Conservation (phyloP, 2,113 vertebrate genomes). For the Pseudopodoces humilis region DNA sequence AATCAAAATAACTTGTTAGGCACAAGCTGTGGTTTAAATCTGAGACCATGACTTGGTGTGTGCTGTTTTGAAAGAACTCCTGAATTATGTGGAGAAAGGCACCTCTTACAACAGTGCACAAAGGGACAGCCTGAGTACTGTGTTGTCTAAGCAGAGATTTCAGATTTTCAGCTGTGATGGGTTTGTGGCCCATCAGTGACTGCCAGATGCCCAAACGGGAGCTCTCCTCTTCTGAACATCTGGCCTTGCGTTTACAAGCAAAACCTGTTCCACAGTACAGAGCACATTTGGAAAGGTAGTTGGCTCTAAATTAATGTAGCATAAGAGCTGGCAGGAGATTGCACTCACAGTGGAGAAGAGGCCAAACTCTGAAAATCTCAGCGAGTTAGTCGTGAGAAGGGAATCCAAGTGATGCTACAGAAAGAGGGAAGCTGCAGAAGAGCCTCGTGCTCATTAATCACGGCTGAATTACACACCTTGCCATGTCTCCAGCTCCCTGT, state of each 20-base stretch:
- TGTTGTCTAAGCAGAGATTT: neutral
- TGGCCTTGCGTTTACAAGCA: constrained; percentile 11
- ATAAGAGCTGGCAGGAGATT: neutral
- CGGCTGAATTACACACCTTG: constrained; percentile 15
- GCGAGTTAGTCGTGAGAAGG: neutral
- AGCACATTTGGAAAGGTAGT: constrained; percentile 24
- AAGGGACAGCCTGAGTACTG: neutral
- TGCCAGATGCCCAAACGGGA: constrained; percentile 28
- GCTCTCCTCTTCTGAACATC: constrained; percentile 37
- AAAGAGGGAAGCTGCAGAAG: neutral
- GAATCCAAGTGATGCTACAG: neutral
- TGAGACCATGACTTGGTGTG: neutral
- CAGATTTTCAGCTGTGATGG: neutral
- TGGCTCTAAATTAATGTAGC: neutral
- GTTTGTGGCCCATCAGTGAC: constrained; percentile 5
- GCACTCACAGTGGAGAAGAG: neutral
- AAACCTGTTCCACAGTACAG: constrained; percentile 26
- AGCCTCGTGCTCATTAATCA: constrained; percentile 48
- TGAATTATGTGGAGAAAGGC: neutral
- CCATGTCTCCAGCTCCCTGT: constrained; percentile 22
- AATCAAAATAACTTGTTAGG: neutral
- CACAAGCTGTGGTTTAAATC: neutral
- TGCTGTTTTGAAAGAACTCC: neutral
- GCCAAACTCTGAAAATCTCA: constrained; percentile 3
- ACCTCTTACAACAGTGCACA: neutral